phyloP scores from a whole-genome alignment of 2,113 vertebrate genomes.

The Tapirus terrestris region DNA sequence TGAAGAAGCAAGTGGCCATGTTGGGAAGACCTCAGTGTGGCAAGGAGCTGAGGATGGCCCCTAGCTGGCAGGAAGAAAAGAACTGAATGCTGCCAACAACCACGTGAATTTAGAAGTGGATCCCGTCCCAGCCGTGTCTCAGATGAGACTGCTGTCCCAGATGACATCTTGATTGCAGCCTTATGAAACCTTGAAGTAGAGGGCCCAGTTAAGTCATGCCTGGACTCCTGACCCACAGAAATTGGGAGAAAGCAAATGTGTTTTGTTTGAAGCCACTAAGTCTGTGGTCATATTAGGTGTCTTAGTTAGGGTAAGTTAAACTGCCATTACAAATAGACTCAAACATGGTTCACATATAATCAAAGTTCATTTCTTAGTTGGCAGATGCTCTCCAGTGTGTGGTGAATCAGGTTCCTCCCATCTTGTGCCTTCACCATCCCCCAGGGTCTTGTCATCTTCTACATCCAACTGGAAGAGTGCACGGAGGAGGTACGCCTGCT shows the following conservation, averaged over 20 bases:
- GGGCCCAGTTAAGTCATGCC: background rate
- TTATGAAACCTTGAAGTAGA: background rate
- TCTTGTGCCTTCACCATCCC: background rate
- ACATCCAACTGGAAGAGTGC: background rate
- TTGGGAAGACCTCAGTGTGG: background rate
- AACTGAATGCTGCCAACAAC: background rate
- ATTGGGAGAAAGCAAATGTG: background rate
- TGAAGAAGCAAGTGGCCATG: background rate
- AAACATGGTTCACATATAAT: background rate
- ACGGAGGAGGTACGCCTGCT: background rate
- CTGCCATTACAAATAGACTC: constrained; percentile 2
- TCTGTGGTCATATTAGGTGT: background rate
- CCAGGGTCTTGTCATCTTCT: background rate
- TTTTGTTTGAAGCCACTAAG: background rate
- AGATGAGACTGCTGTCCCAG: background rate
- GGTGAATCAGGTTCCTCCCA: background rate
- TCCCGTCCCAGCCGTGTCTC: background rate
- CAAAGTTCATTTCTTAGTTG: background rate
- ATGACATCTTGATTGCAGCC: background rate
- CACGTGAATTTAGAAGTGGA: background rate
- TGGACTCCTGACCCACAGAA: background rate
- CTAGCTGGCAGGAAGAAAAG: background rate
- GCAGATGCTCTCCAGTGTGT: background rate
- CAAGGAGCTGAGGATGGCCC: background rate
- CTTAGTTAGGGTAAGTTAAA: constrained; percentile 24